Base-by-base conservation (phyloP, 2,797 vertebrate species). In the Neosilurus mollespiculum region DNA sequence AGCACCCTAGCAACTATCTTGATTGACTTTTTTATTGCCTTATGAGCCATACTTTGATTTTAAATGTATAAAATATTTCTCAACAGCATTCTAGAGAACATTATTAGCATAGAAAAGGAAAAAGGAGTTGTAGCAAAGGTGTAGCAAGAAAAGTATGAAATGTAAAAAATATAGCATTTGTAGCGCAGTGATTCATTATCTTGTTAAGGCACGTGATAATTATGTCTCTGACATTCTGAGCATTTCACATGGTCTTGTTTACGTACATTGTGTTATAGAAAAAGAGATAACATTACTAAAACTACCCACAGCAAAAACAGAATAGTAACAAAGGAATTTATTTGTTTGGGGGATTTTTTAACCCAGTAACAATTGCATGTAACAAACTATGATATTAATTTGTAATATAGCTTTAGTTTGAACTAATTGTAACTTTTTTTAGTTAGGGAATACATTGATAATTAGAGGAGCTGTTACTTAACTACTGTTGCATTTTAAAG, bases 161-260 rank as follows among this genome's bases (percentile, higher is more conserved):
- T 71, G 30, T 67, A 26, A 34, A 37, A 53, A 54, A 53, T 71
- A n/a, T 20, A 11, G 22, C 11, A n/a, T 37, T n/a, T 43, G 59
- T 49, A 16, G 22, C 43, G 34, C 10, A 34, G 22, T 53, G 51
- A 75, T 75, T 24, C 30, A 61, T 79, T 65, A 73, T 79, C 59
- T 49, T 37, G 77, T 22, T 64, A 56, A 56, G 18, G 30, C 15
- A 26, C 78, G 26, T 79, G 83, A 80, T 80, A 43, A 43, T 43
- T 43, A 56, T 24, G 24, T 15, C 51, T 5, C 43, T 65, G 24
- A 84, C 58, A 61, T 61, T 83, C 53, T 78, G 3, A 49, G 16
- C 14, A 16, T 30, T 84, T 73, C 61, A 73, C 10, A 34, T 73
- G 20, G 18, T 83, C 9, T 65, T 11, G 15, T 54, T 59, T 79